Conservation (phyloP, 2,888 invertebrate genomes). For the Rhagophthalmus giganteus region DNA sequence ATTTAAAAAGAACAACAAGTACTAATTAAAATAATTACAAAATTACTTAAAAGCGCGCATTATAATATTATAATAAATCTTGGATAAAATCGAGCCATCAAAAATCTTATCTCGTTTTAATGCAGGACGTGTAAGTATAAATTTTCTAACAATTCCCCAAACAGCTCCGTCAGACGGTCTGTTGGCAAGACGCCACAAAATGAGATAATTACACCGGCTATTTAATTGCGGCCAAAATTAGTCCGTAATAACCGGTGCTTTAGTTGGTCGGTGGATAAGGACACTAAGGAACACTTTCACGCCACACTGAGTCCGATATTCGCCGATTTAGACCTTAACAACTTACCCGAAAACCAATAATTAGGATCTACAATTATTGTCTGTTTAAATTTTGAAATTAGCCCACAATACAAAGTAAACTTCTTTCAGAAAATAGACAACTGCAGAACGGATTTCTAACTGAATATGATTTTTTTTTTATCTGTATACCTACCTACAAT, state of each 20-base stretch:
- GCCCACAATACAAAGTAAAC: slow-evolving; percentile 48
- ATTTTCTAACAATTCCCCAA: slow-evolving; percentile 40
- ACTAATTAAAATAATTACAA: slow-evolving; percentile 25
- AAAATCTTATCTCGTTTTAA: slow-evolving; percentile 25
- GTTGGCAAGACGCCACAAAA: slow-evolving; percentile 53
- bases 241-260: slow-evolving; percentile 54
- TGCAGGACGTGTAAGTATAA: slow-evolving; percentile 37
- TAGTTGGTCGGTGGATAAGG: slow-evolving; percentile 41
- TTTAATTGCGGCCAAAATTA: slow-evolving; percentile 55
- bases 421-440: slow-evolving; percentile 33
- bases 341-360: slow-evolving; percentile 40
- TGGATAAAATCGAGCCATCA: slow-evolving; percentile 23
- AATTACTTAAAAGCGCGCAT: slow-evolving; percentile 19
- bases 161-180: slow-evolving; percentile 43
- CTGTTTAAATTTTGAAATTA: slow-evolving; percentile 50
- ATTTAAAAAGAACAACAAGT: slow-evolving; percentile 6
- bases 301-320: slow-evolving; percentile 14
- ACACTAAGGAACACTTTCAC: slow-evolving; percentile 30
- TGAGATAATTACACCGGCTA: slow-evolving; percentile 54
- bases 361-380: slow-evolving; percentile 52
- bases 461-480: background rate
- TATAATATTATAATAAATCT: slow-evolving; percentile 17
- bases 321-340: slow-evolving; percentile 36
- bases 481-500: background rate
- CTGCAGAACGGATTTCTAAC: slow-evolving; percentile 14